phyloP scores from a whole-genome alignment of 2,888 invertebrate genomes.

The Drosophila bunnanda region DNA sequence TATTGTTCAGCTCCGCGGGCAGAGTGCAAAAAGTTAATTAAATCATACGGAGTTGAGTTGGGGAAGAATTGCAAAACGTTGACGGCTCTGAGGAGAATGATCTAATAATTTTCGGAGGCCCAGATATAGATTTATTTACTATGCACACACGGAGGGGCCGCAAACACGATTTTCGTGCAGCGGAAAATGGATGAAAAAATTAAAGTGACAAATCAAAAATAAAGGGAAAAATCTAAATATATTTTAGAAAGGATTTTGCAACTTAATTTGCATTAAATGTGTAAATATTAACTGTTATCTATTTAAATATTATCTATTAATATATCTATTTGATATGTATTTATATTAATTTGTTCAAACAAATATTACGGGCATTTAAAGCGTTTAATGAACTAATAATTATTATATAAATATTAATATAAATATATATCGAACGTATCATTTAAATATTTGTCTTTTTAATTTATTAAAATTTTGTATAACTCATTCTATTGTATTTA shows the following conservation, averaged over 20 bases:
- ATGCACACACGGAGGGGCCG: constrained; percentile 10
- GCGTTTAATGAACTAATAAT: too few species aligned
- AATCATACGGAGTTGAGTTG: constrained; percentile 29
- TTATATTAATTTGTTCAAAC: too few species aligned
- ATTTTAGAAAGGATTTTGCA: background rate
- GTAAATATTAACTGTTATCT: background rate
- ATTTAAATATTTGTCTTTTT: too few species aligned
- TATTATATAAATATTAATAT: too few species aligned
- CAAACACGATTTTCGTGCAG: constrained; percentile 45
- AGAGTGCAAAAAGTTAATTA: constrained; percentile 61
- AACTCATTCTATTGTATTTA: too few species aligned
- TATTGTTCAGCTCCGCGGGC: constrained; percentile 48
- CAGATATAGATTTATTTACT: constrained; percentile 19
- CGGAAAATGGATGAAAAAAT: background rate
- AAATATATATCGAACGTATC: too few species aligned
- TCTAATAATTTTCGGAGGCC: constrained; percentile 44
- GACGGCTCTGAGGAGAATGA: constrained; percentile 40
- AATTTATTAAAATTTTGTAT: too few species aligned
- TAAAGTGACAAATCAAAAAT: background rate
- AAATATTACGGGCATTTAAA: too few species aligned
- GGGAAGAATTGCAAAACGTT: constrained; percentile 56
- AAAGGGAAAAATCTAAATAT: too few species aligned
- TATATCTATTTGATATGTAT: too few species aligned
- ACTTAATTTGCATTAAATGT: background rate
- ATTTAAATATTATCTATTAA: too few species aligned